Conservation (phyloP, 1,140 invertebrate genomes). For the Tetranychus cinnabarinus region DNA sequence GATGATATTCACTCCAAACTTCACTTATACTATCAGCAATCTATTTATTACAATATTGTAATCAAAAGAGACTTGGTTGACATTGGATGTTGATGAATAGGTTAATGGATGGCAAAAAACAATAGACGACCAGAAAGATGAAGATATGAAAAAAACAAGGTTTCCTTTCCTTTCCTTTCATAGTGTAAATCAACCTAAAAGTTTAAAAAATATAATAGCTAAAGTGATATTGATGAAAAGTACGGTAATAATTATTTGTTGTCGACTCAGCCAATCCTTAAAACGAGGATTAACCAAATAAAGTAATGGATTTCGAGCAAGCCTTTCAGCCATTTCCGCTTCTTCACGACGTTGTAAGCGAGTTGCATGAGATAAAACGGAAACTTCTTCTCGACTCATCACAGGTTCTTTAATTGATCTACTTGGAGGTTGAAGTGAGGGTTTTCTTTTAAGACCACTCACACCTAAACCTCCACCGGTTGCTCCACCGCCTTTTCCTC, state of each 20-base stretch:
- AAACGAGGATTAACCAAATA: constrained; percentile 32
- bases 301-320: constrained; percentile 73
- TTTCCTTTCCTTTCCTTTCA: too few relatives aligned
- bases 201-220: constrained; percentile 11
- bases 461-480: background rate
- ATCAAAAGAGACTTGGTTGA: too few relatives aligned
- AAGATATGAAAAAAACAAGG: too few relatives aligned
- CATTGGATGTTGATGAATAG: too few relatives aligned
- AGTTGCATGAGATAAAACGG: constrained; percentile 64
- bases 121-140: too few relatives aligned
- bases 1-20: constrained; percentile 8
- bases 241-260: constrained; percentile 14
- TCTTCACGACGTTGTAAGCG: constrained; percentile 74
- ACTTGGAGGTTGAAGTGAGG: constrained; percentile 78
- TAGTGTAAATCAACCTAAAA: background rate
- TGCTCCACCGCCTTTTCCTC: background rate
- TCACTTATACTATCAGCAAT: constrained; percentile 1
- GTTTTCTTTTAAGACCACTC: constrained; percentile 34
- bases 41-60: too few relatives aligned
- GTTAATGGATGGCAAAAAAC: too few relatives aligned
- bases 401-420: constrained; percentile 25
- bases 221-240: constrained; percentile 14
- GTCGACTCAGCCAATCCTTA: constrained; percentile 13
- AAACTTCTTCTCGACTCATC: constrained; percentile 84
- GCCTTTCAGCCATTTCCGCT: constrained; percentile 69